Base-by-base conservation (phyloP, 2,113 vertebrate genomes). In the Telmatochromis sp. region DNA sequence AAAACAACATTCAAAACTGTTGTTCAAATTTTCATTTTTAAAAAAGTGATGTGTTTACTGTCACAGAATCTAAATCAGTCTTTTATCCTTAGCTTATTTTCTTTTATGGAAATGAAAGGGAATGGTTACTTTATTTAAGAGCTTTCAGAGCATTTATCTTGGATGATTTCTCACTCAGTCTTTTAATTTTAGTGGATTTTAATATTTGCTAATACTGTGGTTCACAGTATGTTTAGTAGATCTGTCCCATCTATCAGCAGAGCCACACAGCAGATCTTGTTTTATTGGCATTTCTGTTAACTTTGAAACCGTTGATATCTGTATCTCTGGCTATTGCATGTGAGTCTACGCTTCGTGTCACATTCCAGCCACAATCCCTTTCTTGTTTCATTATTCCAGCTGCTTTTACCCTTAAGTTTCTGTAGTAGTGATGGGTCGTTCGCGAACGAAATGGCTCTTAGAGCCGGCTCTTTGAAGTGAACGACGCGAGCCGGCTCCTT, bases 1-100 rank as follows among this genome's bases (percentile, higher is more conserved):
- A 45, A 71, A 71, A 15, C 12, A 42, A 45, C 2, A 71, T 23
- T 71, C 37, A 6, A 26, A 15, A 9, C 13, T 42, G 37, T 71
- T 45, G 14, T 23, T 40, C 21, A 45, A 23, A 26, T 42, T 42
- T 9, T 42, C 5, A 26, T 71, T 33, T 6, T 19, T 1, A 3
- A 40, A 71, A n/a, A 71, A 6, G 35, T 71, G 35, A 71, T 14
- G 35, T 2, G 2, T 68, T 40, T 68, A 40, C 35, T 71, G 35
- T 21, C 63, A 68, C 63, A 40, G 35, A 65, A 8, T 65, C 63
- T 68, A 68, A 9, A 13, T 68, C 19, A 23, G 35, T 13, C 35
- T 9, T 37, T 40, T 21, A 68, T 40, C 19, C n/a, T 0, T 23
- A 8, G 11, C 7, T 68, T 68, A 1, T 40, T 68, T 68, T 68